Base-by-base conservation (phyloP, 2,113 vertebrate genomes). In the Thryonomys swinderianus region DNA sequence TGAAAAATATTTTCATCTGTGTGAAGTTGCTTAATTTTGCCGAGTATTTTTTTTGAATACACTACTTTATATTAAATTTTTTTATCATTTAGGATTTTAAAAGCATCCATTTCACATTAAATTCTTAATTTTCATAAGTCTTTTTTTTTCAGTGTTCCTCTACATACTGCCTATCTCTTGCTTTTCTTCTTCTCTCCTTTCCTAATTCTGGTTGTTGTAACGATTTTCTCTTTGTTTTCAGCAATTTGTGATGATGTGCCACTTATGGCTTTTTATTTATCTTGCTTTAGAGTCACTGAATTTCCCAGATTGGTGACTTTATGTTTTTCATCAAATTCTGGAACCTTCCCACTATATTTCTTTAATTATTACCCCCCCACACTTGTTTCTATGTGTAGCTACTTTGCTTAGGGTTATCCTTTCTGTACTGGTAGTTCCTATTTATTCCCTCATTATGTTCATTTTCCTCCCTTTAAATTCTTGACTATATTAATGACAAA, bases 341-440 rank as follows among this genome's bases (percentile, higher is more conserved):
- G 25, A 80, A 81, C 34, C 76, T 93, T 66, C 5, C 4, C n/a
- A 40, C 11, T 7, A 51, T 61, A 55, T 27, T 12, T 94, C 85
- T 66, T 93, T 34, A 93, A 45, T 64, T 40, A 40, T 14, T 69
- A n/a, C 25, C 88, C 64, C 85, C 27, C 25, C 73, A 10, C 27
- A 45, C 16, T 53, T 73, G 55, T 40, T 71, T 12, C 34, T 16
- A 92, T 48, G 14, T 67, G 6, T 88, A 51, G 10, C 20, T 84
- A 40, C 27, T 51, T 30, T 71, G 69, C 64, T 79, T 55, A 51
- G 16, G 4, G 13, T 40, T 92, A 48, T 27, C 80, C 76, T n/a
- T n/a, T 76, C 87, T 81, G 20, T 76, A n/a, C 18, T 76, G 34
- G 78, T 61, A 53, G 81, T 78, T 89, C 27, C 51, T 93, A 88